These are phyloP conservation scores for Hydrotaea cyrtoneurina DNA, from an alignment of 2,888 invertebrate genomes.

Conservation along the genomic window DNA sequence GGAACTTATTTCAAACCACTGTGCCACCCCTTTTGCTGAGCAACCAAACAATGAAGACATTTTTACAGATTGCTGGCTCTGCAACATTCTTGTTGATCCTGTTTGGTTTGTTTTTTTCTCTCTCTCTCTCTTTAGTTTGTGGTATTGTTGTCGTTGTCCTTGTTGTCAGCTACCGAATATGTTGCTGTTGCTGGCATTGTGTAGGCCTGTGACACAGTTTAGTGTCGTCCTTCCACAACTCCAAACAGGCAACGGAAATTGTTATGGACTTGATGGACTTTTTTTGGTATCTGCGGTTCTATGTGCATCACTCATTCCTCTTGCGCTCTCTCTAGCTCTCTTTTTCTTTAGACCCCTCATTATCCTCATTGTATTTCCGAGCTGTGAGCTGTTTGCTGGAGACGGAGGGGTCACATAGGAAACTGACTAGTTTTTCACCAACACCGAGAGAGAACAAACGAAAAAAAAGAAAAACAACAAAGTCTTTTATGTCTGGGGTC, in stretches of 20 bases:
- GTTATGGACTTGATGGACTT: constrained; percentile 73
- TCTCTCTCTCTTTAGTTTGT: not conserved
- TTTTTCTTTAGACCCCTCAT: no score
- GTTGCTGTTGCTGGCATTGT: not conserved
- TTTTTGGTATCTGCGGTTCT: constrained; percentile 64
- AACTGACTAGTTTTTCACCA: constrained; percentile 34
- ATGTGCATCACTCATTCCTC: constrained; percentile 38
- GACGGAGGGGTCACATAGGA: constrained; percentile 30
- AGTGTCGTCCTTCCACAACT: constrained; percentile 50
- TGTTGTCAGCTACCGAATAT: not conserved
- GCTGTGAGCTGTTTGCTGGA: not conserved
- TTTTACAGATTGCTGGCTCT: not conserved
- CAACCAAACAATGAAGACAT: not conserved
- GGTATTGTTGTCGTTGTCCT: not conserved
- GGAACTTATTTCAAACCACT: no score
- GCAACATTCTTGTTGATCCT: not conserved
- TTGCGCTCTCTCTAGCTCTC: not conserved
- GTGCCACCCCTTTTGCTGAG: constrained; percentile 37
- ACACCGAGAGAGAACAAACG: not conserved
- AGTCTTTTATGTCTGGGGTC: constrained; percentile 37
- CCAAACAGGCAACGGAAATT: constrained; percentile 69
- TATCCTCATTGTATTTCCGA: not conserved
- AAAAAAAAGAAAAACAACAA: not conserved
- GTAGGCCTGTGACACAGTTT: constrained; percentile 61
- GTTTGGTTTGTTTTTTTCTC: not conserved